Evolutionary conservation across 2,888 invertebrate genomes (phyloP).

Genomic region (Cheilosia variabilis): DNA sequence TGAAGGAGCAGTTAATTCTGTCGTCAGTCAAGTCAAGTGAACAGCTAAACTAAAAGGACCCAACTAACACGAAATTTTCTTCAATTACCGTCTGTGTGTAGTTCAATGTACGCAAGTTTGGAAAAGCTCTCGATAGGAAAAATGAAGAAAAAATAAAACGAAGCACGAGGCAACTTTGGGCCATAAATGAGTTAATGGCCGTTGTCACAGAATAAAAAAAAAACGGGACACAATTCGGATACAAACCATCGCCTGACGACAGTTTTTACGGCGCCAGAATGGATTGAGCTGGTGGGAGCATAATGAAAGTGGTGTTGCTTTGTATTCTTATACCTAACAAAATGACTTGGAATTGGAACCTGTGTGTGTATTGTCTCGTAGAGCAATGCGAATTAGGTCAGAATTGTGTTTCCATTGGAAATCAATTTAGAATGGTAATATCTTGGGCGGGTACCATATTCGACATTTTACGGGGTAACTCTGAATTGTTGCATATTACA

Average conservation of each 20-base stretch:
- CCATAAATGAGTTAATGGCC: constrained; percentile 61
- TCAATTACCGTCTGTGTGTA: constrained; percentile 38
- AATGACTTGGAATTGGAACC: no score
- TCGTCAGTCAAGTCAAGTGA: constrained; percentile 44
- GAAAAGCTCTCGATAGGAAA: constrained; percentile 53
- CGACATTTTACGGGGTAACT: no score
- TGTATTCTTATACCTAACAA: background rate
- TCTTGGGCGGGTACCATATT: background rate
- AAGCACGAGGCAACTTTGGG: constrained; percentile 29
- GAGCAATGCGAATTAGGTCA: constrained; percentile 10
- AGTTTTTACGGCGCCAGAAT: background rate
- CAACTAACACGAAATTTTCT: constrained; percentile 29
- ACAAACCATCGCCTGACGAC: constrained; percentile 46
- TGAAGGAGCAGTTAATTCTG: background rate
- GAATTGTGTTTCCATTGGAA: constrained; percentile 11
- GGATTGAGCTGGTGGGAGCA: no score
- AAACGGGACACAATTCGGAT: constrained; percentile 3
- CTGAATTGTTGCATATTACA: no score
- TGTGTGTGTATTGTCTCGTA: background rate
- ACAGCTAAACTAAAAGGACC: constrained; percentile 34
- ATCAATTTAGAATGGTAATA: background rate
- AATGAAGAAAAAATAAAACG: background rate
- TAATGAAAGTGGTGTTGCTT: no score
- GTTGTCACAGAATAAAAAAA: constrained; percentile 41
- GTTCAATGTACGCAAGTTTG: constrained; percentile 68